phyloP scores from a whole-genome alignment of 2,113 vertebrate species.

The Oncorhynchus clarkii region DNA sequence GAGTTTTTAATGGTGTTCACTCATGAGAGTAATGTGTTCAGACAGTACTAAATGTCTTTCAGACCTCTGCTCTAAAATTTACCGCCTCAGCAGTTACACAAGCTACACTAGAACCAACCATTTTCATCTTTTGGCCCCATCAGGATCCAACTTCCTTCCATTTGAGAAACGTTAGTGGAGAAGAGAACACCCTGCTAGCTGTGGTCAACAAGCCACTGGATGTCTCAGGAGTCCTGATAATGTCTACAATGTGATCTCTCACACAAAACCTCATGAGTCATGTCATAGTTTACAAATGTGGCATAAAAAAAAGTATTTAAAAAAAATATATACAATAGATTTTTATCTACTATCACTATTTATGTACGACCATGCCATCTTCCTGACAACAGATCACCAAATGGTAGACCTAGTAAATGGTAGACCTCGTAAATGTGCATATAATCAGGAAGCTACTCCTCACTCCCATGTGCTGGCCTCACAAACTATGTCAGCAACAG shows the following conservation, averaged over 20 bases:
- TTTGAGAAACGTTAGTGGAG: constrained; percentile 3
- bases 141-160: constrained; percentile 3
- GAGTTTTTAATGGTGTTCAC: constrained; percentile 23
- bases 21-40: constrained; percentile 14
- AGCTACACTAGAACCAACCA: not conserved
- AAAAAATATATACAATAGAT: not conserved
- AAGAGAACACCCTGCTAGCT: not conserved
- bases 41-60: constrained; percentile 8
- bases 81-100: constrained; percentile 26
- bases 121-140: not conserved
- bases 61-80: constrained; percentile 28
- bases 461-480: too few species aligned
- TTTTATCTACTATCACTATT: not conserved
- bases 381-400: too few species aligned
- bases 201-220: too few species aligned
- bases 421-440: too few species aligned
- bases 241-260: too few species aligned
- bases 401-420: too few species aligned
- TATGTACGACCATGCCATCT: not conserved
- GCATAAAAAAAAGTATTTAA: not conserved
- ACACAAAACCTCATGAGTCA: too few species aligned
- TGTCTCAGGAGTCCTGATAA: too few species aligned
- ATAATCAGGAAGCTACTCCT: too few species aligned
- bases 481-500: too few species aligned
- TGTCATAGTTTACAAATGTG: not conserved